A percentile compares a stretch with the other conserved stretches of the same genome.
phyloP scores from a whole-genome alignment of 2,797 vertebrate genomes.

The Otus scops region DNA sequence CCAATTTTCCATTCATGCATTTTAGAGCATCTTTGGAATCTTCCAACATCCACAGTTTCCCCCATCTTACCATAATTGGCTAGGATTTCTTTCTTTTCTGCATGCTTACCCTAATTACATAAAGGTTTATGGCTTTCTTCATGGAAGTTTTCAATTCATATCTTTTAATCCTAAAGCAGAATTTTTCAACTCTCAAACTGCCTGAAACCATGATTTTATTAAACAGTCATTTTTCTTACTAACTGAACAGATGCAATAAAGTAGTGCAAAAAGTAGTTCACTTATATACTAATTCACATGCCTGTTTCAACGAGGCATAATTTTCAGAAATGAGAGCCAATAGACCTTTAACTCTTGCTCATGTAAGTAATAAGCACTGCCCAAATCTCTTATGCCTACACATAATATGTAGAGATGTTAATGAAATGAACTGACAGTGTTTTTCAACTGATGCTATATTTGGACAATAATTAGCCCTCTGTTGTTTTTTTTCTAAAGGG shows the following conservation, averaged over 20 bases:
- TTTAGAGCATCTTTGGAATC: not conserved
- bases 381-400: not conserved
- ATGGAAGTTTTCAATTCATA: not conserved
- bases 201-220: not conserved
- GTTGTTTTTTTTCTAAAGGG: not conserved
- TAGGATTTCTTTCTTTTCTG: not conserved
- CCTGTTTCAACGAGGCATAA: not conserved
- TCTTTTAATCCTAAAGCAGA: not conserved
- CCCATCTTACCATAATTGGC: not conserved
- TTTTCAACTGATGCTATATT: not conserved
- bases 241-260: not conserved
- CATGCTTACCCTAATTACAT: not conserved
- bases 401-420: not conserved
- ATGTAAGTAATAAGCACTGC: not conserved
- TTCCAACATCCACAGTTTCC: not conserved
- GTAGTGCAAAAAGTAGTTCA: not conserved
- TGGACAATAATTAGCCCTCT: not conserved
- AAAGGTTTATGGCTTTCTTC: not conserved
- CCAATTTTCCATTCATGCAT: not conserved
- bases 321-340: not conserved
- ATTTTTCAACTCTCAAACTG: not conserved
- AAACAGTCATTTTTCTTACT: not conserved
- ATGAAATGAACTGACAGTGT: not conserved
- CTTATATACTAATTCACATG: not conserved
- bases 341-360: not conserved